Conservation (phyloP, 2,888 invertebrate species). For the Neria commutata region DNA sequence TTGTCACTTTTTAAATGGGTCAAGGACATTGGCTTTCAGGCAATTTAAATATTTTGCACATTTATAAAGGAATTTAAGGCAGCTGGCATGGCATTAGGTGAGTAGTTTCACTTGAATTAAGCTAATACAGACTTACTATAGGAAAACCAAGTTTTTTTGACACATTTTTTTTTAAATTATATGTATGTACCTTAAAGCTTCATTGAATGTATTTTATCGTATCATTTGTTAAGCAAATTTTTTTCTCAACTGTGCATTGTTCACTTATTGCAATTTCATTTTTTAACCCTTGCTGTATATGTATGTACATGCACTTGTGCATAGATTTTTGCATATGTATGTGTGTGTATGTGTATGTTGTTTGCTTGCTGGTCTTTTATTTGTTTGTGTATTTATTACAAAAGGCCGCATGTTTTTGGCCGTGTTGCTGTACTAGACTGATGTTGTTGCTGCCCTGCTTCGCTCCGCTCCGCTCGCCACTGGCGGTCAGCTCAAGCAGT, state of each 20-base stretch:
- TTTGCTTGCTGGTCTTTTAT: conserved; percentile 8
- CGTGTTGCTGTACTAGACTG: conserved; percentile 3
- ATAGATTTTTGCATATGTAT: conserved; percentile 1
- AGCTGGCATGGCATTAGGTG: too few species aligned
- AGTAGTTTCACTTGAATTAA: too few species aligned
- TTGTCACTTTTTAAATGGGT: conserved; percentile 9
- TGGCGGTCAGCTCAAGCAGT: too few species aligned
- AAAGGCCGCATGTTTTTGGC: conserved; percentile 20
- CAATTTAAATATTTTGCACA: too few species aligned
- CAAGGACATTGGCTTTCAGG: conserved; percentile 11
- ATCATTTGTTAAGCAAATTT: not conserved
- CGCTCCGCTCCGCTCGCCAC: too few species aligned
- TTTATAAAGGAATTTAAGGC: too few species aligned
- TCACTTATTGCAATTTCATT: not conserved
- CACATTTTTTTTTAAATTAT: not conserved
- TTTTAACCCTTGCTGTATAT: conserved; percentile 11
- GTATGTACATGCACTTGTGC: not conserved
- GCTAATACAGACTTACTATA: not conserved
- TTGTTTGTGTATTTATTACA: conserved; percentile 19
- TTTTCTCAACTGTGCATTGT: too few species aligned
- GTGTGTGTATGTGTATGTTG: conserved; percentile 4
- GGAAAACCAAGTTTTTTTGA: not conserved
- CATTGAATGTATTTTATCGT: not conserved
- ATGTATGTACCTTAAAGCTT: not conserved
- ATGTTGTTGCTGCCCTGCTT: conserved; percentile 17